Evolutionary conservation across 2,888 invertebrate species (phyloP), one percentile per base, ranked within the genome.

Genomic region (Myopa tessellatipennis): DNA sequence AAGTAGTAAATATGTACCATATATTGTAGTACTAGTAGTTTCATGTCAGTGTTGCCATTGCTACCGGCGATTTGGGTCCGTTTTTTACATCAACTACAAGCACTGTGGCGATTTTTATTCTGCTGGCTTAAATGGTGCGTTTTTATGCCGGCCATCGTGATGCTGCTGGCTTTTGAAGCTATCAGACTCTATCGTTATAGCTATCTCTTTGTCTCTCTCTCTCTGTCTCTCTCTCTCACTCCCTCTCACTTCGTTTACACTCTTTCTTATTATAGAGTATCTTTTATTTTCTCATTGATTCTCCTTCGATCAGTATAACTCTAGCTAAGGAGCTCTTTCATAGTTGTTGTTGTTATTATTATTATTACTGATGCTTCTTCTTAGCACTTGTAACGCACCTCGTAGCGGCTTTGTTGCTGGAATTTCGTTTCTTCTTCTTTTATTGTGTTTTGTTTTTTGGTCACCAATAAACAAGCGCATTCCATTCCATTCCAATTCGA

Each of bases 381-480:
- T 40, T 68, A 45, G n/a, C 45, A 68, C 58, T 45, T 68, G 45
- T 68, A 68, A 68, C 67, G 67, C 67, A 68, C 67, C 67, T 67
- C 34, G 26, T 67, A 34, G 65, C 12, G 34, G 12, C 7, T 52
- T 65, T 65, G 40, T 73, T n/a, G 55, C 10, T 55, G 5, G 10
- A n/a, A 8, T 50, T 52, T 50, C 26, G 10, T 4, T 34, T 55
- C 26, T 70, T 70, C 1, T 36, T 55, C 52, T 77, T 40, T 71
- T 77, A 4, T 65, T 72, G 5, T 74, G 67, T 16, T 34, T 61
- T 68, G 63, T 45, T 70, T 74, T 68, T 77, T 63, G 73, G 77
- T 77, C 73, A 69, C 77, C 77, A 77, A 77, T 77, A 73, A 73
- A 73, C 77, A 73, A 73, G 69, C 74, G 74, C 63, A 77, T 77